Conservation (phyloP, 2,888 invertebrate species). For the Kryphioiulus occultus region DNA sequence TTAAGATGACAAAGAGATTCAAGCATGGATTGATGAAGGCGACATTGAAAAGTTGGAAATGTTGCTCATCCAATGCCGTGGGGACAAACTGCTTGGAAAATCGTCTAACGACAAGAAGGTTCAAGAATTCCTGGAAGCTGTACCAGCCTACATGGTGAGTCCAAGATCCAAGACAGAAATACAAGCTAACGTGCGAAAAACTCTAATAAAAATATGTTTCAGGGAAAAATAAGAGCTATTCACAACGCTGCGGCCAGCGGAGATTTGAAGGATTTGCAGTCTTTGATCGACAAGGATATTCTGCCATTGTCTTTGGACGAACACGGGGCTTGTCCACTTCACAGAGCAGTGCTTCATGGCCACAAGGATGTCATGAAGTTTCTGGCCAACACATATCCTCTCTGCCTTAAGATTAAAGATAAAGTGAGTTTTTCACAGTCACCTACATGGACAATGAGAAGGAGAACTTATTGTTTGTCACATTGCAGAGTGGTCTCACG, state of each 20-base stretch:
- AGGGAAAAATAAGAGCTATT: slow-evolving; percentile 89
- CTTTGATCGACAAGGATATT: slow-evolving; percentile 77
- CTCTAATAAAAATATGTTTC: slow-evolving; percentile 39
- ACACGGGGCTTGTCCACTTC: slow-evolving; percentile 58
- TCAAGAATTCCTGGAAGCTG: slow-evolving; percentile 58
- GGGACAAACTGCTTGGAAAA: slow-evolving; percentile 57
- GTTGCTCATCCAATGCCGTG: slow-evolving; percentile 58
- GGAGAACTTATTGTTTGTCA: neutral
- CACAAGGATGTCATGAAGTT: slow-evolving; percentile 56
- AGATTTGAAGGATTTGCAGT: slow-evolving; percentile 75
- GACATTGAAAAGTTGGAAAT: slow-evolving; percentile 57
- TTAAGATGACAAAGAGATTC: slow-evolving; percentile 47
- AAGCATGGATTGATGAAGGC: slow-evolving; percentile 57
- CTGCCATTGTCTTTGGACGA: slow-evolving; percentile 59
- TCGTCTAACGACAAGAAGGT: slow-evolving; percentile 56
- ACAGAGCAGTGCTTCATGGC: slow-evolving; percentile 57
- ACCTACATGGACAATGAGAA: neutral
- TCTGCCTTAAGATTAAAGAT: slow-evolving; percentile 62
- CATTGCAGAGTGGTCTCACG: slow-evolving; percentile 62
- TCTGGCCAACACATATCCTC: slow-evolving; percentile 60
- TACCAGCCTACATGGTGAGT: slow-evolving; percentile 59
- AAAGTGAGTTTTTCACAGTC: slow-evolving; percentile 57
- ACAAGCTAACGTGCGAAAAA: neutral
- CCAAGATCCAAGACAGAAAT: neutral
- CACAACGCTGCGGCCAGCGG: slow-evolving; percentile 86